Evolutionary conservation across 2,113 vertebrate genomes (phyloP).

Genomic region (Dipodomys spectabilis): DNA sequence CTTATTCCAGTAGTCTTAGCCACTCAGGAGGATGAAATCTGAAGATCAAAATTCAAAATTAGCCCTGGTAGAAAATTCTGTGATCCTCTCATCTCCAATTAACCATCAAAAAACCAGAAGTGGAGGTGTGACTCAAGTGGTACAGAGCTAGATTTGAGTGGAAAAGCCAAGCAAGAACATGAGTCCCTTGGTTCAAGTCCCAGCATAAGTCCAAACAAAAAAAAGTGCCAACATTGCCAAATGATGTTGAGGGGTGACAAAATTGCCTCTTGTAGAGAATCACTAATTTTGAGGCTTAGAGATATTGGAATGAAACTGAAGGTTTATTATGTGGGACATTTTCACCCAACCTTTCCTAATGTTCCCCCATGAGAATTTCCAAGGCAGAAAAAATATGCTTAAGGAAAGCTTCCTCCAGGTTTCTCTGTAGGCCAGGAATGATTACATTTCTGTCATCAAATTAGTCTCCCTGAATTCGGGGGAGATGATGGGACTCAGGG

Average conservation of each 20-base stretch:
- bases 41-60: too few relatives aligned
- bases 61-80: too few relatives aligned
- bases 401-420: not conserved
- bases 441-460: not conserved
- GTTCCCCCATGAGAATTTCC: not conserved
- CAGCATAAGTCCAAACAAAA: too few relatives aligned
- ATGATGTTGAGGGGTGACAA: not conserved
- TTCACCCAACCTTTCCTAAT: not conserved
- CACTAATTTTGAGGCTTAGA: not conserved
- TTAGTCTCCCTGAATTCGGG: not conserved
- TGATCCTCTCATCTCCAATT: too few relatives aligned
- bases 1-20: too few relatives aligned
- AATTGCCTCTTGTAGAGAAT: not conserved
- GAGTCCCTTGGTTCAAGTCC: too few relatives aligned
- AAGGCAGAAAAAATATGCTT: not conserved
- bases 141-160: too few relatives aligned
- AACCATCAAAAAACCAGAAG: too few relatives aligned
- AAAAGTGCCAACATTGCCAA: not conserved
- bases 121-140: too few relatives aligned
- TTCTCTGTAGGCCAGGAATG: not conserved
- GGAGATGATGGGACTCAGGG: not conserved
- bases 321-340: not conserved
- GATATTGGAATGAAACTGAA: not conserved
- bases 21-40: too few relatives aligned
- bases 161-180: too few relatives aligned